A percentile compares a stretch with the other conserved stretches of the same genome.
Evolutionary conservation across 2,888 invertebrate genomes (phyloP).

Genomic region (Spodoptera picta): DNA sequence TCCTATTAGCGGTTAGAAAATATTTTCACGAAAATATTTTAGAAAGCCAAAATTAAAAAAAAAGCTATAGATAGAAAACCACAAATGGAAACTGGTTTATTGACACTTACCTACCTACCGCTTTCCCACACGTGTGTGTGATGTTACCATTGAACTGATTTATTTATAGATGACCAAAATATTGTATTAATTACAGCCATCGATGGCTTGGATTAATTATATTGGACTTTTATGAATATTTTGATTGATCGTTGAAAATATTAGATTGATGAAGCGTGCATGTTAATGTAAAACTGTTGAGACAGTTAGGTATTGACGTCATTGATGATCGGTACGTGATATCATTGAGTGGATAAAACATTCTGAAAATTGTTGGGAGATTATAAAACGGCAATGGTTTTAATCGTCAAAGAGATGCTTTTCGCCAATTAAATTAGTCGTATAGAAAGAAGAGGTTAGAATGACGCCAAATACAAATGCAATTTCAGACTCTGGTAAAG

Average conservation of each 20-base stretch:
- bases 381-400: too few relatives aligned
- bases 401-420: too few relatives aligned
- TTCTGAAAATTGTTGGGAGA: too few relatives aligned
- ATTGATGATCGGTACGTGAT: constrained; percentile 4
- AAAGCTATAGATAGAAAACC: constrained; percentile 2
- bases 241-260: constrained; percentile 44
- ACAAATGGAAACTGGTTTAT: constrained; percentile 22
- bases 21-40: constrained; percentile 20
- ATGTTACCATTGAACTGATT: constrained; percentile 26
- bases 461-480: too few relatives aligned
- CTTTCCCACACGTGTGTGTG: constrained; percentile 32
- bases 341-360: background rate
- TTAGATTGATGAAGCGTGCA: constrained; percentile 20
- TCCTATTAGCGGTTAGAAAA: too few relatives aligned
- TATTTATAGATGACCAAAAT: constrained; percentile 47
- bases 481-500: too few relatives aligned
- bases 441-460: too few relatives aligned
- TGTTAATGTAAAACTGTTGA: constrained; percentile 21
- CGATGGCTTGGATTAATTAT: constrained; percentile 44
- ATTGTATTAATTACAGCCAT: constrained; percentile 47
- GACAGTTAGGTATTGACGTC: constrained; percentile 32
- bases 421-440: too few relatives aligned
- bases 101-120: constrained; percentile 53
- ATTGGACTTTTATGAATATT: constrained; percentile 47
- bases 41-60: constrained; percentile 23